Evolutionary conservation across 2,113 vertebrate species (phyloP), one percentile per base, ranked within the genome.

Genomic region (Uropsilus gracilis): DNA sequence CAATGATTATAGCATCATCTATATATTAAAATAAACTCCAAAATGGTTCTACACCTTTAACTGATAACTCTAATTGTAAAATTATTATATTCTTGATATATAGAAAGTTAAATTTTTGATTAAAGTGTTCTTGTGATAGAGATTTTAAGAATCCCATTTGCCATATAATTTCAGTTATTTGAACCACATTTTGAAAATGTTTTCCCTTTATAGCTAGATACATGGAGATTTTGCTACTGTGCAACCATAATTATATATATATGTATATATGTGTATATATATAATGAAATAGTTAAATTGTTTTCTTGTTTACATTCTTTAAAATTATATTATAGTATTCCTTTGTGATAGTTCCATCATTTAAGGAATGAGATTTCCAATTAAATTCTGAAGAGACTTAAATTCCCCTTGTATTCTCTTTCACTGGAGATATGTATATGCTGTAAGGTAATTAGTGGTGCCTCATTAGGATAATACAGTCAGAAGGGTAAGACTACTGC

Each of bases 61-160:
- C 28, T 81, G 89, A 80, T 80, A 92, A 66, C 42, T 86, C 37
- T 94, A 39, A 88, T 78, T 95, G 95, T 82, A 34, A 13, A 89
- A 59, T 94, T 95, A n/a, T 16, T 89, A 22, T 71, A 20, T 92
- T 95, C 66, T 12, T 90, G 55, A 32, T 76, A 76, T 17, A 57
- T 53, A 48, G 26, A 59, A 86, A 92, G 88, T 34, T 37, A 30
- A n/a, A 57, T 63, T 28, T 93, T 95, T 55, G 18, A 53, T 53
- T 5, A 18, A 77, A 75, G 12, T 73, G 86, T 34, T 12, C 71
- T 63, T 88, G 78, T 63, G 85, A 63, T 1, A 86, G 44, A 88
- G 44, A 88, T 78, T 82, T 91, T 81, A 90, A 42, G 34, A 64
- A 61, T 73, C 69, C 13, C 14, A 4, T 85, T 87, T 90, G 24